These are phyloP conservation scores for Trididemnum clinides DNA, from an alignment of 23 tunicate species.

Conservation along the genomic window DNA sequence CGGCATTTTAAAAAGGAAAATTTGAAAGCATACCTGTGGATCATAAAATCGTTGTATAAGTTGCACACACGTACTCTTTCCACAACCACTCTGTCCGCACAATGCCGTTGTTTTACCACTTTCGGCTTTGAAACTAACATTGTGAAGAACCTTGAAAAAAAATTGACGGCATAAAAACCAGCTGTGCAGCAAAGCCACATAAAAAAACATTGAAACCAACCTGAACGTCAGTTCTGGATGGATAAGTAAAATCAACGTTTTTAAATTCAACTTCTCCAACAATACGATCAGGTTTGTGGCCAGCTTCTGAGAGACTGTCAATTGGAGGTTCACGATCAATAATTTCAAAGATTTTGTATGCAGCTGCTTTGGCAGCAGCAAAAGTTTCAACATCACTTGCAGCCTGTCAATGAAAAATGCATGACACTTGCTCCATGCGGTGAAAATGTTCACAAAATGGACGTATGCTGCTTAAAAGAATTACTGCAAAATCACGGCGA, in stretches of 20 bases:
- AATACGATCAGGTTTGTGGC: conserved; percentile 77
- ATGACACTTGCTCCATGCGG: no score
- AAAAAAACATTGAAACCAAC: no score
- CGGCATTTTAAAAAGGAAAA: no score
- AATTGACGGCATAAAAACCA: no score
- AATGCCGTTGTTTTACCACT: conserved; percentile 77
- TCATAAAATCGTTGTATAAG: conserved; percentile 88
- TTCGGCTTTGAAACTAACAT: conserved; percentile 65
- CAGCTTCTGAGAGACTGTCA: conserved; percentile 64
- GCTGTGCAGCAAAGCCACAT: no score
- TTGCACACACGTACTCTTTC: no score
- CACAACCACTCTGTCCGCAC: conserved; percentile 88
- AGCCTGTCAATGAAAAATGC: conserved; percentile 52
- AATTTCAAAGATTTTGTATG: conserved; percentile 84
- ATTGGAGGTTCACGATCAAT: conserved; percentile 85
- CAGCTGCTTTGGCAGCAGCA: conserved; percentile 86
- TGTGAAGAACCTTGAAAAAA: conserved; percentile 52
- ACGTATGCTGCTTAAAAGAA: no score
- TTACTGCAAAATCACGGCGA: no score
- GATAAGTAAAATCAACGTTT: conserved; percentile 88
- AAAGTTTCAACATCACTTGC: conserved; percentile 78
- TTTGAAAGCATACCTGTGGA: conserved; percentile 37
- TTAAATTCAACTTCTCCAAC: conserved; percentile 76
- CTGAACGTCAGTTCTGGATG: conserved; percentile 83
- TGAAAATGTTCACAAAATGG: no score